Evolutionary conservation across 2,888 invertebrate species (phyloP).

Genomic region (Lottia gigantea): DNA sequence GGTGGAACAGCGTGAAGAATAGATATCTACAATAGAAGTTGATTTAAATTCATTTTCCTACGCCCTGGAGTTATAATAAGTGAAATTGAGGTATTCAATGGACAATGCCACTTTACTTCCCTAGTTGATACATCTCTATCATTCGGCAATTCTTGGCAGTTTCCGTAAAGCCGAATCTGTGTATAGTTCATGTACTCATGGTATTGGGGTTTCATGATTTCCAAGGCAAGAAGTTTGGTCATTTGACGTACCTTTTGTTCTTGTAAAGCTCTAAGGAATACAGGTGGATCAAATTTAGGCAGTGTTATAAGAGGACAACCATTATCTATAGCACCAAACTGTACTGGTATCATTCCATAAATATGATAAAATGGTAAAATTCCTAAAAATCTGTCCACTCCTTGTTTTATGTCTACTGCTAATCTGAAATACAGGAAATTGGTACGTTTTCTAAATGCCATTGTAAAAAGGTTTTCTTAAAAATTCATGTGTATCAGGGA

Average conservation of each 20-base stretch:
- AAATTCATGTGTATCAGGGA: not conserved
- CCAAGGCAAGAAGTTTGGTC: no score
- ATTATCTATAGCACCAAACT: constrained; percentile 73
- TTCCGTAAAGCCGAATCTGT: no score
- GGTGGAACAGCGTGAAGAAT: constrained; percentile 83
- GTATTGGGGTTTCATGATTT: no score
- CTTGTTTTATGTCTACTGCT: not conserved
- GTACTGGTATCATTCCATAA: constrained; percentile 77
- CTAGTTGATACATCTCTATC: no score
- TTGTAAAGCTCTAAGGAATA: constrained; percentile 76
- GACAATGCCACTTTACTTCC: no score
- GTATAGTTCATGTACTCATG: no score
- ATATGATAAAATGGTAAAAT: constrained; percentile 88
- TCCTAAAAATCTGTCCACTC: constrained; percentile 71
- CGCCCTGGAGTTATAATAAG: no score
- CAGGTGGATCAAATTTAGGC: constrained; percentile 80
- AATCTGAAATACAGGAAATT: constrained; percentile 16
- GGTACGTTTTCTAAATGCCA: no score
- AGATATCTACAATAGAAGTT: constrained; percentile 71
- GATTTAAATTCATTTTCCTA: not conserved
- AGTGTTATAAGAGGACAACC: constrained; percentile 79
- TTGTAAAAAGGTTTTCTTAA: not conserved
- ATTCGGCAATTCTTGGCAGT: no score
- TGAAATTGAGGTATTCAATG: no score
- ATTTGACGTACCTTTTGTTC: constrained; percentile 72